Base-by-base conservation (phyloP, 1,140 invertebrate genomes). In the Caenorhabditis remanei region DNA sequence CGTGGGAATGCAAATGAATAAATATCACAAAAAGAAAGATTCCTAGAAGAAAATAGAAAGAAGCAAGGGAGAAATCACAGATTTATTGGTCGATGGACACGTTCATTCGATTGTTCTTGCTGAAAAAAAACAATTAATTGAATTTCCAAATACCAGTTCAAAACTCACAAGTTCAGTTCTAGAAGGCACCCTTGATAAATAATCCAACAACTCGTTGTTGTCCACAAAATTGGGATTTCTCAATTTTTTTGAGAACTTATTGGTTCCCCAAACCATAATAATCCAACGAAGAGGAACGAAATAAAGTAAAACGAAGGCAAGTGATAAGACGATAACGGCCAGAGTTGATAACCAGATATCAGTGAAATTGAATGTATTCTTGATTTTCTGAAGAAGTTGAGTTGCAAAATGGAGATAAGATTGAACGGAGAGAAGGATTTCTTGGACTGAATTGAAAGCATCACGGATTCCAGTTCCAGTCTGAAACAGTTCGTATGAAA, bases 161-260 rank as follows among this genome's bases (percentile, higher is more conserved):
- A 63, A 40, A 63, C 50, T 61, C 84, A 92, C 94, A 91, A 98
- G 94, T 94, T 96, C 96, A 93, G 97, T 96, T 93, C 98, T 96
- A 93, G 98, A 97, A 32, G 98, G 98, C 84, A 99, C 96, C 89
- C 98, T 94, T 0, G 97, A 98, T 85, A 99, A 94, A 90, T 98
- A 95, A 94, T 99, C 98, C 85, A 99, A 93, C 24, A 99, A 93
- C 95, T 99, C 98, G 94, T 99, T 99, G 93, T 99, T 99, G 19
- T 97, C 96, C 93, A 99, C 96, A 19, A 96, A 96, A 93, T 99
- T 96, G 16, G 98, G 98, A 88, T 96, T 94, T 55, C 99, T 93
- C 84, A 99, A 94, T 93, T 98, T 96, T 88, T 97, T 95, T 13
- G 97, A 96, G 93, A 99, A 99, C 94, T 99, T 99, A 93, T 98